A percentile compares a stretch with the other conserved stretches of the same genome.
phyloP scores from a whole-genome alignment of 2,797 vertebrate species.

The Pangasius sanitwongsei region DNA sequence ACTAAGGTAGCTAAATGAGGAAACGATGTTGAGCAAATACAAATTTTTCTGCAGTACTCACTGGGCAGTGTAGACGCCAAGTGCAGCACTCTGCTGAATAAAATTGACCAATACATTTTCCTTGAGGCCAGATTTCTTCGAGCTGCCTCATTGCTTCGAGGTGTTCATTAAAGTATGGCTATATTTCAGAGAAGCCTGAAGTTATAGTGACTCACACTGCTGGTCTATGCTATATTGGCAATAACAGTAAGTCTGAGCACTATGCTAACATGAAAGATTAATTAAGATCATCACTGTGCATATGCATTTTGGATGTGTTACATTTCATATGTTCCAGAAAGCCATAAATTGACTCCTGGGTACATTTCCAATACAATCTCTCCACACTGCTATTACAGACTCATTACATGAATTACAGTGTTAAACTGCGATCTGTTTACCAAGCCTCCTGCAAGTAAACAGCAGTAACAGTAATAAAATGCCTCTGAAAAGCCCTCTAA shows the following conservation, averaged over 20 bases:
- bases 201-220: slow-evolving; percentile 7
- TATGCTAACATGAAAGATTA: background rate
- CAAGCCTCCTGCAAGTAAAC: slow-evolving; percentile 59
- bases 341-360: background rate
- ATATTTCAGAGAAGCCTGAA: slow-evolving; percentile 47
- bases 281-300: background rate
- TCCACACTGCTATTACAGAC: background rate
- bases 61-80: slow-evolving; percentile 32
- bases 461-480: slow-evolving; percentile 66
- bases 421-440: background rate
- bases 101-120: slow-evolving; percentile 41
- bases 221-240: background rate
- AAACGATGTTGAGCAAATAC: slow-evolving; percentile 26
- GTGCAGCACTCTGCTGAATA: slow-evolving; percentile 35
- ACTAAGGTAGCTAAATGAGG: slow-evolving; percentile 2
- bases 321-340: background rate
- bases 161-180: slow-evolving; percentile 61
- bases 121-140: slow-evolving; percentile 57
- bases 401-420: slow-evolving; percentile 1
- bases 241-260: background rate
- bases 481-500: slow-evolving; percentile 32
- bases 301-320: background rate
- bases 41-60: slow-evolving; percentile 20
- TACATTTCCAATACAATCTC: background rate
- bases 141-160: slow-evolving; percentile 40